phyloP scores from a whole-genome alignment of 2,113 vertebrate genomes.

The Maccullochella peelii region DNA sequence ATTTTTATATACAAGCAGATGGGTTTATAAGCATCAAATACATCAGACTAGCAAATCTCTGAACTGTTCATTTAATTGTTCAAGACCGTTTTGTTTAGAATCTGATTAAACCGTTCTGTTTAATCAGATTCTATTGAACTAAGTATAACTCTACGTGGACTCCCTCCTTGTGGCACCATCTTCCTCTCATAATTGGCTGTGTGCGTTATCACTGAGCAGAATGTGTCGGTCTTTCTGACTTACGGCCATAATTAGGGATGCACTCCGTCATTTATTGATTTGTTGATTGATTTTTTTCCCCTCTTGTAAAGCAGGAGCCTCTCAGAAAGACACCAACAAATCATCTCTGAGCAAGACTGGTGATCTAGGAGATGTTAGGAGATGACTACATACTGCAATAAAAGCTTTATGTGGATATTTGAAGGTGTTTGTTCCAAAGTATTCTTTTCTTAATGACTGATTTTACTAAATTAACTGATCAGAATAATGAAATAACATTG shows the following conservation, averaged over 20 bases:
- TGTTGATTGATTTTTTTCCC: slow-evolving; percentile 38
- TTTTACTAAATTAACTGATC: not conserved
- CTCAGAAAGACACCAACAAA: slow-evolving; percentile 28
- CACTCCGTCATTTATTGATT: slow-evolving; percentile 59
- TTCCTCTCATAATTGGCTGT: slow-evolving; percentile 30
- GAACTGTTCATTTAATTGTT: slow-evolving; percentile 15
- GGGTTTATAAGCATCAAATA: not conserved
- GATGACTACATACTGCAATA: not conserved
- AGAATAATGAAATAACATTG: not conserved
- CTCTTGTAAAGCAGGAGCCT: slow-evolving; percentile 17
- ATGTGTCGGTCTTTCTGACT: slow-evolving; percentile 16
- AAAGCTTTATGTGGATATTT: not conserved
- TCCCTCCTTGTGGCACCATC: not conserved
- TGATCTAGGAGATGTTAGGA: slow-evolving; percentile 21
- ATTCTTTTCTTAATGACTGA: not conserved
- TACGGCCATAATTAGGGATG: slow-evolving; percentile 48
- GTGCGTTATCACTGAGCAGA: slow-evolving; percentile 20
- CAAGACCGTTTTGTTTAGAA: slow-evolving; percentile 11
- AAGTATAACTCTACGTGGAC: not conserved
- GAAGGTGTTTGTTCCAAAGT: not conserved
- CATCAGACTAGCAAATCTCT: no score
- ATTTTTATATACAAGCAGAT: not conserved
- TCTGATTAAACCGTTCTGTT: slow-evolving; percentile 21
- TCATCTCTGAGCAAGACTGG: slow-evolving; percentile 9
- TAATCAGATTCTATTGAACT: slow-evolving; percentile 11